Percentiles rank a stretch among this genome's conserved stretches.
phyloP scores from a whole-genome alignment of 2,113 vertebrate genomes.

The Ophiodon elongatus region DNA sequence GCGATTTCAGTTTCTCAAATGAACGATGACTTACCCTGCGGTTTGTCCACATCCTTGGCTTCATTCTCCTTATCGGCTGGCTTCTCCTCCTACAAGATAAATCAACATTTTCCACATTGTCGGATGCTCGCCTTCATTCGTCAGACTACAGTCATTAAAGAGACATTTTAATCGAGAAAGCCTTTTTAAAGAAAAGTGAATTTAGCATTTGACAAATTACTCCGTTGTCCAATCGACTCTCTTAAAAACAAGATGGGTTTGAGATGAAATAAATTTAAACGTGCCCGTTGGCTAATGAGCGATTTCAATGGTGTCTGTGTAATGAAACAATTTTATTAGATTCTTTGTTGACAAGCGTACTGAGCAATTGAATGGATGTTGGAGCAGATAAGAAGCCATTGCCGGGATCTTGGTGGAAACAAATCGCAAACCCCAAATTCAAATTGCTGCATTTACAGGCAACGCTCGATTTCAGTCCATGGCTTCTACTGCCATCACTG shows the following conservation, averaged over 20 bases:
- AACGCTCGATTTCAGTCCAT: slow-evolving; percentile 9
- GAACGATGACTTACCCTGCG: slow-evolving; percentile 68
- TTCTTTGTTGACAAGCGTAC: slow-evolving; percentile 21
- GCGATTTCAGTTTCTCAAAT: neutral
- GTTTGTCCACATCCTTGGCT: slow-evolving; percentile 67
- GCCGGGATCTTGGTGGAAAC: slow-evolving; percentile 12
- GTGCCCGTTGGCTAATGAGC: slow-evolving; percentile 33
- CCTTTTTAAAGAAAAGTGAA: slow-evolving; percentile 30
- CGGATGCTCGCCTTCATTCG: slow-evolving; percentile 33
- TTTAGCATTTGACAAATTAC: slow-evolving; percentile 44
- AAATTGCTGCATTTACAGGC: neutral
- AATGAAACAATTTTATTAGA: slow-evolving; percentile 33
- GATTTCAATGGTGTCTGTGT: slow-evolving; percentile 9
- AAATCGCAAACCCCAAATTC: slow-evolving; percentile 4
- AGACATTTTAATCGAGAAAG: slow-evolving; percentile 39
- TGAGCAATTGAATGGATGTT: slow-evolving; percentile 1
- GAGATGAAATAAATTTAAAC: slow-evolving; percentile 38
- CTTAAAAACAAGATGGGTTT: slow-evolving; percentile 23
- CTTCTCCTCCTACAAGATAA: slow-evolving; percentile 74
- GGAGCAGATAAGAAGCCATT: slow-evolving; percentile 15
- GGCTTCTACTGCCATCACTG: slow-evolving; percentile 4
- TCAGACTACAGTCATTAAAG: slow-evolving; percentile 26
- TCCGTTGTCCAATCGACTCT: slow-evolving; percentile 4
- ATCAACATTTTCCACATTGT: slow-evolving; percentile 50
- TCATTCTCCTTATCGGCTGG: slow-evolving; percentile 69